phyloP scores from a whole-genome alignment of 2,797 vertebrate genomes.

The Telmatherina bonti region DNA sequence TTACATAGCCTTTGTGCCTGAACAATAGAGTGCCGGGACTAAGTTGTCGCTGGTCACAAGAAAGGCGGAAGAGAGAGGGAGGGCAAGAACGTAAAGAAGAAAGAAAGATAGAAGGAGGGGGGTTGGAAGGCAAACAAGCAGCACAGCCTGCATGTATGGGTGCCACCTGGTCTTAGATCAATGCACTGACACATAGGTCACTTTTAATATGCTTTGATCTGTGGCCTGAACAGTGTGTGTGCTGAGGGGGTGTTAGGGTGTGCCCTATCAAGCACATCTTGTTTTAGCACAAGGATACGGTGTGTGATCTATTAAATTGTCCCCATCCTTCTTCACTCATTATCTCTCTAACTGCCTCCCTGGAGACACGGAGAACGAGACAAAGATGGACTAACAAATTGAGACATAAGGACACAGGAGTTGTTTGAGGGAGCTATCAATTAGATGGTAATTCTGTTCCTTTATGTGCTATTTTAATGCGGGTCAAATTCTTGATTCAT shows the following conservation, averaged over 20 bases:
- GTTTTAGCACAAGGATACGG: constrained; percentile 72
- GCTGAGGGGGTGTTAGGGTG: constrained; percentile 31
- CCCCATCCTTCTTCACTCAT: constrained; percentile 79
- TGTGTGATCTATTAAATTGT: constrained; percentile 80
- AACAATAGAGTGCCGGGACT: constrained; percentile 71
- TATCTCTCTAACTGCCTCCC: constrained; percentile 66
- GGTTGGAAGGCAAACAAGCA: constrained; percentile 50
- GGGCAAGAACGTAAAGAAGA: constrained; percentile 20
- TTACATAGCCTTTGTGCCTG: constrained; percentile 77
- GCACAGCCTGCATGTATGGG: constrained; percentile 60
- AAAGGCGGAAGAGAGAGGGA: constrained; percentile 44
- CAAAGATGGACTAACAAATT: constrained; percentile 35
- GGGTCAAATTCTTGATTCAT: background rate
- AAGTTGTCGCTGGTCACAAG: constrained; percentile 73
- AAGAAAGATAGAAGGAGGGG: constrained; percentile 12
- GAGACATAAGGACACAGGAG: background rate
- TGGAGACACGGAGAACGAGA: constrained; percentile 29
- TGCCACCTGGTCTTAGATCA: constrained; percentile 81
- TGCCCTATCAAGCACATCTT: constrained; percentile 72
- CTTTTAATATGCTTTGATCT: constrained; percentile 84
- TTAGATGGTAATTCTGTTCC: constrained; percentile 29
- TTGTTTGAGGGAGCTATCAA: constrained; percentile 3
- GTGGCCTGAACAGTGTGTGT: constrained; percentile 61
- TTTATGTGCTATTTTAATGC: background rate
- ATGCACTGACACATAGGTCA: constrained; percentile 77